Evolutionary conservation across 2,888 invertebrate species (phyloP).

Genomic region (Agrilus cyanescens): DNA sequence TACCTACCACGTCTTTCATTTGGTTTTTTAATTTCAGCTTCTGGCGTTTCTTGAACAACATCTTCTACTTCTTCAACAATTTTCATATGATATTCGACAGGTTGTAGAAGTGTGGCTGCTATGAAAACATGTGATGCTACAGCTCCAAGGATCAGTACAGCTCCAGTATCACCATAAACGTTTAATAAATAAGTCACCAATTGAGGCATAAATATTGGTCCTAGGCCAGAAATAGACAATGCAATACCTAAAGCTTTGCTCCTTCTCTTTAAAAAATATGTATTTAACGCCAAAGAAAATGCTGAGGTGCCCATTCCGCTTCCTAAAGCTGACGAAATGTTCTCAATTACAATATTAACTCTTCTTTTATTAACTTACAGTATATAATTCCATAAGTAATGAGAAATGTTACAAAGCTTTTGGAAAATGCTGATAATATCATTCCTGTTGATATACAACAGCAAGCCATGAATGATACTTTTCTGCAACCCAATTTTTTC

Average conservation of each 20-base stretch:
- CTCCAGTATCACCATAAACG: constrained; percentile 46
- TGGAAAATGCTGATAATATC: constrained; percentile 40
- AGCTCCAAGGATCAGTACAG: constrained; percentile 49
- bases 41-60: constrained; percentile 1
- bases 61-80: constrained; percentile 8
- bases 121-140: constrained; percentile 49
- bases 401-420: constrained; percentile 42
- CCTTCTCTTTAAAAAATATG: constrained; percentile 7
- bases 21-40: neutral
- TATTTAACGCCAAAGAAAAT: constrained; percentile 8
- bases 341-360: too few species aligned
- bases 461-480: constrained; percentile 43
- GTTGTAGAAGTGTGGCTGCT: constrained; percentile 50
- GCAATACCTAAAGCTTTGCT: constrained; percentile 7
- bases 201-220: constrained; percentile 54
- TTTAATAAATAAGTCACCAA: constrained; percentile 45
- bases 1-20: neutral
- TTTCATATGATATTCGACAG: constrained; percentile 53
- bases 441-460: constrained; percentile 41
- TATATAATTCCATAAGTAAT: constrained; percentile 50
- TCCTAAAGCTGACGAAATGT: neutral
- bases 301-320: constrained; percentile 8
- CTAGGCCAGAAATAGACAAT: constrained; percentile 52
- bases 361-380: constrained; percentile 31
- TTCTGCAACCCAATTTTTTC: constrained; percentile 45